Percentiles rank a stretch among this genome's conserved stretches.
Evolutionary conservation across 2,797 vertebrate species (phyloP).

Genomic region (Bradypodion ventrale): DNA sequence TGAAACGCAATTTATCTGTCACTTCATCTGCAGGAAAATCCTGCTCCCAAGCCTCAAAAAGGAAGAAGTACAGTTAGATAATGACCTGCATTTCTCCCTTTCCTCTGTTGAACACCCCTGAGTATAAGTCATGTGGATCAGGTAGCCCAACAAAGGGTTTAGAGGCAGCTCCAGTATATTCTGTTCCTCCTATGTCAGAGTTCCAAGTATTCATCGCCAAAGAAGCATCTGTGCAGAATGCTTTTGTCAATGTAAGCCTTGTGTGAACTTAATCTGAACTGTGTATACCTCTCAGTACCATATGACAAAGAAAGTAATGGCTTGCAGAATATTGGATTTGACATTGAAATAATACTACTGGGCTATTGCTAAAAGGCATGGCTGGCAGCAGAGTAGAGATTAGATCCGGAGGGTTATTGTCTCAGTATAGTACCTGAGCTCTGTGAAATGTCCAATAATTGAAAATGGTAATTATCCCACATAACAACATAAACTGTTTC

Average conservation of each 20-base stretch:
- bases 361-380: conserved; percentile 69
- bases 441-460: conserved; percentile 86
- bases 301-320: conserved; percentile 67
- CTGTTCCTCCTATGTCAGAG: not conserved
- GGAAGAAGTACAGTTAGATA: not conserved
- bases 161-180: not conserved
- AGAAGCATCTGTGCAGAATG: conserved; percentile 10
- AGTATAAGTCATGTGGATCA: not conserved
- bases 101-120: not conserved
- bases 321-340: conserved; percentile 64
- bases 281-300: conserved; percentile 45
- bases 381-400: conserved; percentile 76
- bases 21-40: not conserved
- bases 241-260: conserved; percentile 25
- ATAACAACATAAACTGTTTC: conserved; percentile 85
- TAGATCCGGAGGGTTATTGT: conserved; percentile 77
- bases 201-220: conserved; percentile 2
- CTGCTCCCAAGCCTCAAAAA: conserved; percentile 27
- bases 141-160: no score
- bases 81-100: not conserved
- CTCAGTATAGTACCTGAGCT: conserved; percentile 79
- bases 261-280: conserved; percentile 75
- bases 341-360: conserved; percentile 66
- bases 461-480: conserved; percentile 89
- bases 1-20: not conserved